Evolutionary conservation across 1,140 invertebrate species (phyloP).

Genomic region (Sitobion miscanthi): DNA sequence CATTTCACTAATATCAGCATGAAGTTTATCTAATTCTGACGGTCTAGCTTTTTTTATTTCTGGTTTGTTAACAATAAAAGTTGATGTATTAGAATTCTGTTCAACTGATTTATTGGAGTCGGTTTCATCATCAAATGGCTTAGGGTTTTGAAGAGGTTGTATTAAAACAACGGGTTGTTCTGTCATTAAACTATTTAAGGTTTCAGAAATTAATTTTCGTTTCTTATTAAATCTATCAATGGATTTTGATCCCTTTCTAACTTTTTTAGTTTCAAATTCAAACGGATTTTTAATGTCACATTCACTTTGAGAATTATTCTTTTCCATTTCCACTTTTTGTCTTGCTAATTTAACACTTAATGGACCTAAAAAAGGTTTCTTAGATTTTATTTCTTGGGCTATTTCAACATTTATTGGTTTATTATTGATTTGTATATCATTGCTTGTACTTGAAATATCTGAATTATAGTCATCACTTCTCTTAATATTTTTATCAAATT

Average conservation of each 20-base stretch:
- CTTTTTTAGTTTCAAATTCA: neutral
- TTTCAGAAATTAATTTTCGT: neutral
- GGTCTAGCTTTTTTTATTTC: neutral
- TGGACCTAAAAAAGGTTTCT: conserved; percentile 30
- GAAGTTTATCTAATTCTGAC: conserved; percentile 49
- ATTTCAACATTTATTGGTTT: neutral
- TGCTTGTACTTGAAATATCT: neutral
- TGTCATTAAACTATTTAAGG: neutral
- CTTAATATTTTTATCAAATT: conserved; percentile 12
- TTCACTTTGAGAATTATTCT: neutral
- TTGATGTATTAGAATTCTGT: neutral
- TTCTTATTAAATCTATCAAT: neutral
- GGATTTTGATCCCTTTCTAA: neutral
- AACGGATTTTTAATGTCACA: neutral
- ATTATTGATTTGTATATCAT: neutral
- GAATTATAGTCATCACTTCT: neutral
- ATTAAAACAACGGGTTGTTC: neutral
- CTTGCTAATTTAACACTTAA: conserved; percentile 48
- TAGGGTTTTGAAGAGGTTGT: neutral
- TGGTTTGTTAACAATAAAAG: neutral
- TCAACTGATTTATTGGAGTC: neutral
- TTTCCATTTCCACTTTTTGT: conserved; percentile 4
- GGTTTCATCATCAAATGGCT: neutral
- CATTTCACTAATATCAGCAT: conserved; percentile 49
- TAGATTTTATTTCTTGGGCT: neutral